Base-by-base conservation (phyloP, 37 sponge, comb jelly and placozoan species). In the Beroe ovata region DNA sequence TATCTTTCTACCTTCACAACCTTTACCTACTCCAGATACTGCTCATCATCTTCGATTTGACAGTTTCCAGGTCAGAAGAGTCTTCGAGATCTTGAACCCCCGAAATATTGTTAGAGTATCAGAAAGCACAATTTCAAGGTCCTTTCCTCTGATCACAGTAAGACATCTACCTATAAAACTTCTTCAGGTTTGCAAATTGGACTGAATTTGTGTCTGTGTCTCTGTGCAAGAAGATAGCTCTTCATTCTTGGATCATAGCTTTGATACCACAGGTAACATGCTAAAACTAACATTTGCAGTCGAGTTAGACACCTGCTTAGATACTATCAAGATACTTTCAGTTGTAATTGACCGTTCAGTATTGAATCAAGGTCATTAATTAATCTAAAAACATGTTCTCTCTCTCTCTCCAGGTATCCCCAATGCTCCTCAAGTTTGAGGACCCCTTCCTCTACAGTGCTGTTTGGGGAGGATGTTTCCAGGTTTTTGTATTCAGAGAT, bases 141-240 rank as follows among this genome's bases (percentile, higher is more conserved):
- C n/a, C n/a, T n/a, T n/a, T n/a, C n/a, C n/a, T n/a, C n/a, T n/a
- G n/a, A n/a, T n/a, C n/a, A n/a, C n/a, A n/a, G n/a, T n/a, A n/a
- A n/a, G n/a, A n/a, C n/a, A n/a, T n/a, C n/a, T n/a, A n/a, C n/a
- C n/a, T n/a, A n/a, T n/a, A n/a, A n/a, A n/a, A n/a, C n/a, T n/a
- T n/a, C 38, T 22, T 77, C 54, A 77, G 84, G 84, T 30, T 77
- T 4, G 84, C 84, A 11, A 77, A 47, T 47, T 47, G 54, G 54
- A 47, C 54, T 47, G 54, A 47, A 11, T 47, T 47, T 11, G 54
- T 77, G 11, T 77, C 84, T 6, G 84, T 77, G 22, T 77, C 84
- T 1, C 84, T 77, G 11, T 33, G 84, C 47, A 77, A 77, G 84
- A 77, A 77, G 84, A 77, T 77, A 77, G 84, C 84, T n/a, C 28